phyloP scores from a whole-genome alignment of 2,113 vertebrate species.

The Phaethornis superciliosus region DNA sequence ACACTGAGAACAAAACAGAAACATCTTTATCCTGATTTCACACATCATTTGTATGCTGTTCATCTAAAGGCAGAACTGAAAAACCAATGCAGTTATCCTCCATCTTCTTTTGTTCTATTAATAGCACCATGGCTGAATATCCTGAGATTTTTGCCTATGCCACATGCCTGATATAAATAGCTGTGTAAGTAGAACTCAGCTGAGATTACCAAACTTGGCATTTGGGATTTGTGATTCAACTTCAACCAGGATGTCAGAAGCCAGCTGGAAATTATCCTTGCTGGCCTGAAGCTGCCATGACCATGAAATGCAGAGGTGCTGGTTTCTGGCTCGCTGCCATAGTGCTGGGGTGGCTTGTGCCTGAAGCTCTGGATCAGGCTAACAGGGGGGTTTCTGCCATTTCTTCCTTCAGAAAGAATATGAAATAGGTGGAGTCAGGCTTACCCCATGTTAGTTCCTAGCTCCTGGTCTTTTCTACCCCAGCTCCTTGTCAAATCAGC shows the following conservation, averaged over 20 bases:
- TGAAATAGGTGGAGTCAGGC: not conserved
- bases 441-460: not conserved
- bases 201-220: not conserved
- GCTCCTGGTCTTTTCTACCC: not conserved
- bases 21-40: not conserved
- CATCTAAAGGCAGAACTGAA: not conserved
- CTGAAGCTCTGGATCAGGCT: not conserved
- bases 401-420: not conserved
- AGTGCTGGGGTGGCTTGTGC: not conserved
- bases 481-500: not conserved
- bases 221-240: not conserved
- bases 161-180: constrained; percentile 4
- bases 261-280: not conserved
- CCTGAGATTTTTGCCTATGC: not conserved
- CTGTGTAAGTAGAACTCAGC: not conserved
- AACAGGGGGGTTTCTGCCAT: not conserved
- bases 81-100: not conserved
- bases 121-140: not conserved
- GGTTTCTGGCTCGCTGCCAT: fast-evolving
- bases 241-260: not conserved
- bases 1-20: not conserved
- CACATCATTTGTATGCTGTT: not conserved
- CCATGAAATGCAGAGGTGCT: fast-evolving
- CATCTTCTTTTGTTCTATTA: not conserved
- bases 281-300: not conserved